Conservation (phyloP, 2,113 vertebrate genomes). For the Choloepus hoffmanni region DNA sequence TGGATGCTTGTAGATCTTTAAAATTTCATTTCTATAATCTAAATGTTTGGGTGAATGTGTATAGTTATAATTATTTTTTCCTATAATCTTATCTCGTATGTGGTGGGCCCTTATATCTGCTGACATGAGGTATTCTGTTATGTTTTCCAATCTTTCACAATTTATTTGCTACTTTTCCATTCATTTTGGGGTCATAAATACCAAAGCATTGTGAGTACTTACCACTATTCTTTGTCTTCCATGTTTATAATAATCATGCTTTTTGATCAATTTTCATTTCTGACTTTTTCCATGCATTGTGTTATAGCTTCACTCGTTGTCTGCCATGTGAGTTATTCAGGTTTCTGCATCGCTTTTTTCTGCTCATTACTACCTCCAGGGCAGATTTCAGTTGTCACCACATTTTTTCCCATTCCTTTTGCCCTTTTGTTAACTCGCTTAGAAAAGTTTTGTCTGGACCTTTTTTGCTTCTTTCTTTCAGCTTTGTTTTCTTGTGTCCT, state of each 20-base stretch:
- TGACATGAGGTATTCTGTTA: not conserved
- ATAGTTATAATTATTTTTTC: not conserved
- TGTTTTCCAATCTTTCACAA: not conserved
- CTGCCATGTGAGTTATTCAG: too few species aligned
- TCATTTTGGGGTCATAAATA: not conserved
- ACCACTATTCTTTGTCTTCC: not conserved
- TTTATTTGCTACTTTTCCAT: not conserved
- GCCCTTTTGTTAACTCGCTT: not conserved
- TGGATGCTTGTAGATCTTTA: not conserved
- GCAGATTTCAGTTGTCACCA: not conserved
- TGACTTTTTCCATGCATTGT: fast-evolving
- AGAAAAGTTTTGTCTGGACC: not conserved
- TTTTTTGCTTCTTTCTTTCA: not conserved
- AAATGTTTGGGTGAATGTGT: not conserved
- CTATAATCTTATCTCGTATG: not conserved
- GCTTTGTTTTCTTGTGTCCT: not conserved
- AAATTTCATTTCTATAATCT: not conserved
- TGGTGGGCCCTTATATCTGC: not conserved
- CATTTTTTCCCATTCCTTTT: not conserved
- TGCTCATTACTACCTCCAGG: not conserved
- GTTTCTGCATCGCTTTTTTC: not conserved
- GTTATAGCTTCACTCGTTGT: not conserved
- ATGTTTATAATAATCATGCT: not conserved
- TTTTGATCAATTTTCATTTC: not conserved
- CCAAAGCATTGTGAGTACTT: not conserved